Evolutionary conservation across 2,797 vertebrate species (phyloP).

Genomic region (Podargus strigoides): DNA sequence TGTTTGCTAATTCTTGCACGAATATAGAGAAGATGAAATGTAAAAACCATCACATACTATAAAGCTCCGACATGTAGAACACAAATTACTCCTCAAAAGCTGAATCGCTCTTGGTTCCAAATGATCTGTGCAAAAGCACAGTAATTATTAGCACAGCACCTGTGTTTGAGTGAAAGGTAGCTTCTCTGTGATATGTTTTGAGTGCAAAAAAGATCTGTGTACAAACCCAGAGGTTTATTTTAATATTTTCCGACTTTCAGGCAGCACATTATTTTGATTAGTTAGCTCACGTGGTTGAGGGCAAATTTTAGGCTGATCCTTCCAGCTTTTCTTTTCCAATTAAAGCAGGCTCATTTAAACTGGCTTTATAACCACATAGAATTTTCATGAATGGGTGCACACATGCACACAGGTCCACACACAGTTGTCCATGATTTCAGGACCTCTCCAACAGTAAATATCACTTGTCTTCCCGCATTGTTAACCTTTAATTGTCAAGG

Average conservation of each 20-base stretch:
- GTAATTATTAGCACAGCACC: background rate
- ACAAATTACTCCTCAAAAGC: background rate
- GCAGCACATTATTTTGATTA: conserved; percentile 9
- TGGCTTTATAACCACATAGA: background rate
- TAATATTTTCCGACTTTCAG: background rate
- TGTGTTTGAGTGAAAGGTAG: background rate
- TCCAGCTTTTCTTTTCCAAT: background rate
- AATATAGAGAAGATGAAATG: background rate
- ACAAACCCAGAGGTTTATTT: background rate
- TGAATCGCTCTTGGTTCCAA: background rate
- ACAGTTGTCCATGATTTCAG: background rate
- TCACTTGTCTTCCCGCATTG: background rate
- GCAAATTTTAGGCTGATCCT: background rate
- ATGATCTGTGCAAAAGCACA: background rate
- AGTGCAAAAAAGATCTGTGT: background rate
- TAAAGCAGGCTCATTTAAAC: background rate
- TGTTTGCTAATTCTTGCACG: background rate
- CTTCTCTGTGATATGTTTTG: background rate
- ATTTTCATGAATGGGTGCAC: background rate
- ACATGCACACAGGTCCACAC: background rate
- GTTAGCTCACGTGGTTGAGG: background rate
- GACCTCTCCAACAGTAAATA: background rate
- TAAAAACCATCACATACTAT: background rate
- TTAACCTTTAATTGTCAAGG: background rate
- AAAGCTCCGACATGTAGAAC: background rate